A percentile compares a stretch with the other conserved stretches of the same genome.
These are phyloP conservation scores for Ammodytes dubius DNA, from an alignment of 2,113 vertebrate genomes.

Conservation along the genomic window DNA sequence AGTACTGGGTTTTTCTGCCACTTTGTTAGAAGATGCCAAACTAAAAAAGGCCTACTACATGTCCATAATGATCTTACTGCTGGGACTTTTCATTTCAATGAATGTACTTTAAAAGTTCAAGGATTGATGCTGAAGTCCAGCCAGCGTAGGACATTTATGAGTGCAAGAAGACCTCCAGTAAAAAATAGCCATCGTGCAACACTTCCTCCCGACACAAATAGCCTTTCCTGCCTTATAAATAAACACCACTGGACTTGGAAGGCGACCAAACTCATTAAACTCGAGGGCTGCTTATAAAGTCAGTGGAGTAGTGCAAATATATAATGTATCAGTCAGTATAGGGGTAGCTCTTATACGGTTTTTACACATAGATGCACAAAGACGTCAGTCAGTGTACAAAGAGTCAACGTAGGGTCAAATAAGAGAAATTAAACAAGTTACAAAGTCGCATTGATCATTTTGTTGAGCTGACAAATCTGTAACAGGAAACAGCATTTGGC, in stretches of 20 bases:
- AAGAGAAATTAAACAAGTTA: conserved; percentile 2
- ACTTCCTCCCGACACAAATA: conserved; percentile 79
- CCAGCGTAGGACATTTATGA: conserved; percentile 39
- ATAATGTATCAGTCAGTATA: conserved; percentile 23
- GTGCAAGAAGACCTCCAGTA: conserved; percentile 34
- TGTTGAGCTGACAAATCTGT: conserved; percentile 16
- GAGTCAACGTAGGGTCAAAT: neutral
- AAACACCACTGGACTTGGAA: conserved; percentile 71
- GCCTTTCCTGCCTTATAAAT: conserved; percentile 79
- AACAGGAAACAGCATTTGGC: conserved; percentile 2
- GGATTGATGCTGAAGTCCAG: conserved; percentile 15
- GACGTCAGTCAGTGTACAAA: neutral
- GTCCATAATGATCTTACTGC: neutral
- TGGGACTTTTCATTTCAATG: neutral
- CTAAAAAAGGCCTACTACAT: neutral
- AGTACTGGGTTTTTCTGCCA: neutral
- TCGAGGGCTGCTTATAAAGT: conserved; percentile 55
- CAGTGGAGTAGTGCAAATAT: conserved; percentile 44
- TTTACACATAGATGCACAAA: neutral
- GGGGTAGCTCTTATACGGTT: neutral
- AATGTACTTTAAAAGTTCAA: conserved; percentile 10
- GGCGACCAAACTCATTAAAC: conserved; percentile 59
- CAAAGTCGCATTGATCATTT: neutral
- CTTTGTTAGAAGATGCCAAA: neutral
- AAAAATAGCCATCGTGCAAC: conserved; percentile 67